These are phyloP conservation scores for Tapirus terrestris DNA, from an alignment of 2,113 vertebrate species.

Conservation along the genomic window DNA sequence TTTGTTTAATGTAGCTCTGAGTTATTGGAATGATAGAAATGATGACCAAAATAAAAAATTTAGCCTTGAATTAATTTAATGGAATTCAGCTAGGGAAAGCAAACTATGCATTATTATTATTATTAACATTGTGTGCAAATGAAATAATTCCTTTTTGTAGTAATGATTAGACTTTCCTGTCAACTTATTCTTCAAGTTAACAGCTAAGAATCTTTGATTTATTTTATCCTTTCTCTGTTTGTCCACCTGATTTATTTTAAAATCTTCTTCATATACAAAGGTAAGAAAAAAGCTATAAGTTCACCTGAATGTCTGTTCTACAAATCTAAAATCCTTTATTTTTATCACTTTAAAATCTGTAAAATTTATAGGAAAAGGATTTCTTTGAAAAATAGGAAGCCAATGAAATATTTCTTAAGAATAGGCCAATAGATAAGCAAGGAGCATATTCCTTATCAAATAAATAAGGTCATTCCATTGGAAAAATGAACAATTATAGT, in stretches of 20 bases:
- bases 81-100: background rate
- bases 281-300: background rate
- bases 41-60: background rate
- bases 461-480: background rate
- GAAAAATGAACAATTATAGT: background rate
- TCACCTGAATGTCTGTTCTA: background rate
- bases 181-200: constrained; percentile 12
- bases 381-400: background rate
- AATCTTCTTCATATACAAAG: background rate
- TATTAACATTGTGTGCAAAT: background rate
- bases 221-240: background rate
- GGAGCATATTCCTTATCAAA: background rate
- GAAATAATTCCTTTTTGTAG: background rate
- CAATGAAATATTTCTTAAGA: constrained; percentile 9
- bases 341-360: background rate
- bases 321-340: background rate
- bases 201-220: background rate
- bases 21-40: constrained; percentile 16
- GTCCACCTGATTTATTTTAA: constrained; percentile 6
- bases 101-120: background rate
- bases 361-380: background rate
- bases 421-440: background rate
- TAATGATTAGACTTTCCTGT: background rate
- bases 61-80: constrained; percentile 7
- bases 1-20: background rate